Evolutionary conservation across 2,797 vertebrate genomes (phyloP).

Genomic region (Chlorospingus flavigularis): DNA sequence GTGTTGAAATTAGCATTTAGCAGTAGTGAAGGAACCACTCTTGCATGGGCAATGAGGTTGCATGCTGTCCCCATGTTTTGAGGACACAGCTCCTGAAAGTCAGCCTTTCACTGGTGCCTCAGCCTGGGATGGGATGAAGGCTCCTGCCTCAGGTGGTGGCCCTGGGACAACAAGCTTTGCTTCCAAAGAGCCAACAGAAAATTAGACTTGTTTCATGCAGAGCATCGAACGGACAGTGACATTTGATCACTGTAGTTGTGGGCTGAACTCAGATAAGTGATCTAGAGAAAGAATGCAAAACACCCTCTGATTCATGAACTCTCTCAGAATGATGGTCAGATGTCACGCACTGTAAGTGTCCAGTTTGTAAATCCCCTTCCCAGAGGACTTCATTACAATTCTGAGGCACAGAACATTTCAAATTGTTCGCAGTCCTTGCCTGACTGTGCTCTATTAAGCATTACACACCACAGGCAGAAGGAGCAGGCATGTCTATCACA

Average conservation of each 20-base stretch:
- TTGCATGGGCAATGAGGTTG: accelerated
- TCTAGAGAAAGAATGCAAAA: background rate
- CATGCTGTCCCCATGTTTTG: background rate
- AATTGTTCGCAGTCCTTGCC: background rate
- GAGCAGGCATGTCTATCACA: background rate
- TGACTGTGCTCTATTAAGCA: background rate
- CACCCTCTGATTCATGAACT: background rate
- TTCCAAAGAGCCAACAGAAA: background rate
- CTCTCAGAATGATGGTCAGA: background rate
- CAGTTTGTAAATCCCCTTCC: background rate
- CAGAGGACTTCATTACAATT: background rate
- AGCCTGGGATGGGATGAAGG: background rate
- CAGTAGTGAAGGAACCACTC: background rate
- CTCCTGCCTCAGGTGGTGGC: background rate
- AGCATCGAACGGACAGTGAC: background rate
- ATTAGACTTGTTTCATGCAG: background rate
- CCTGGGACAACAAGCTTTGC: background rate
- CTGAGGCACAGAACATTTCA: background rate
- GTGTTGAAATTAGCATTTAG: background rate
- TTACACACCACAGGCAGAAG: background rate
- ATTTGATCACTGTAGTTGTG: background rate
- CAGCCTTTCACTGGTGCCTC: background rate
- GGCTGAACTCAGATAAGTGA: background rate
- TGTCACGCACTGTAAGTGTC: background rate
- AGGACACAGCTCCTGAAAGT: background rate